Conservation (phyloP, 2,797 vertebrate genomes). For the Coranthus polyacanthus region DNA sequence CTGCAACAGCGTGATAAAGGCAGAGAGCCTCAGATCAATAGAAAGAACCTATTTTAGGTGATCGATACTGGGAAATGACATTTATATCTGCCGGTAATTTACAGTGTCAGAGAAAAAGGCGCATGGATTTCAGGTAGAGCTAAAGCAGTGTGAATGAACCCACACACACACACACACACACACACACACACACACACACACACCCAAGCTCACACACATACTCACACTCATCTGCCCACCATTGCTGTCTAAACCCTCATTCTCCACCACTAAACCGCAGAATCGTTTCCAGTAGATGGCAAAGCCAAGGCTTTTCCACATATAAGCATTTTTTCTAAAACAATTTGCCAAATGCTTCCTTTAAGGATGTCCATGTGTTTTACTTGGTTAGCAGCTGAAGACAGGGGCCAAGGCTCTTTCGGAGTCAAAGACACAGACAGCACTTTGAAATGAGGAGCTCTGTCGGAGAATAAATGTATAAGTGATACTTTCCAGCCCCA, state of each 20-base stretch:
- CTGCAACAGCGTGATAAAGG: conserved; percentile 66
- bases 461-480: conserved; percentile 59
- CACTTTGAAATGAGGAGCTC: conserved; percentile 69
- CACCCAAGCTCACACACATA: conserved; percentile 32
- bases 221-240: conserved; percentile 57
- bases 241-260: conserved; percentile 68
- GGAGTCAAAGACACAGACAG: conserved; percentile 58
- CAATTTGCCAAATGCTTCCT: conserved; percentile 85
- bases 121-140: conserved; percentile 34
- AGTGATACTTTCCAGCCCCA: conserved; percentile 72
- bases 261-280: conserved; percentile 71
- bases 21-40: conserved; percentile 64
- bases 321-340: conserved; percentile 77
- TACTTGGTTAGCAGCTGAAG: conserved; percentile 73
- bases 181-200: conserved; percentile 38
- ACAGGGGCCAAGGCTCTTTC: conserved; percentile 49
- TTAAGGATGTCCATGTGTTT: conserved; percentile 83
- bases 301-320: conserved; percentile 80
- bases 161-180: conserved; percentile 36
- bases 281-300: conserved; percentile 73
- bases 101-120: conserved; percentile 30
- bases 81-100: conserved; percentile 71
- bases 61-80: conserved; percentile 74
- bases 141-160: conserved; percentile 42
- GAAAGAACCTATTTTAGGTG: conserved; percentile 58